Percentiles rank a stretch among this genome's conserved stretches.
Conservation (phyloP, 2,113 vertebrate species). For the Nanorana parkeri region DNA sequence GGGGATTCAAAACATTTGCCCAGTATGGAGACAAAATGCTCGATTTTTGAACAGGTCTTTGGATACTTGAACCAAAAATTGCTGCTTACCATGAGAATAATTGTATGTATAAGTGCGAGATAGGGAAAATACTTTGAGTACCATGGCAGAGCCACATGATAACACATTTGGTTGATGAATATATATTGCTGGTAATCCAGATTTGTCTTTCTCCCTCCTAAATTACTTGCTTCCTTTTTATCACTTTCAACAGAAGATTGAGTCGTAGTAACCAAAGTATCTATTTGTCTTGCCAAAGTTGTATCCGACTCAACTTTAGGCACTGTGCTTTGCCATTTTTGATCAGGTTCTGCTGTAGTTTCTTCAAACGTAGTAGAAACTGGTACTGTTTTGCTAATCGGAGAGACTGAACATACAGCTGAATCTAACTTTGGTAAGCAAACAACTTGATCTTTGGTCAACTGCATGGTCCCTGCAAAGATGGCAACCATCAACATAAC, state of each 20-base stretch:
- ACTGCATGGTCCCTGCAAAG: slow-evolving; percentile 98
- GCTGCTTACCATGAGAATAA: slow-evolving; percentile 97
- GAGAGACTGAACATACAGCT: slow-evolving; percentile 74
- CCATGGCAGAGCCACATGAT: slow-evolving; percentile 96
- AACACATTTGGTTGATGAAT: slow-evolving; percentile 99
- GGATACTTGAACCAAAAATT: slow-evolving; percentile 99
- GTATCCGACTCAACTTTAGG: slow-evolving; percentile 73
- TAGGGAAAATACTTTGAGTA: slow-evolving; percentile 99
- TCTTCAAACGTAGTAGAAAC: slow-evolving; percentile 65
- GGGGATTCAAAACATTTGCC: slow-evolving; percentile 98
- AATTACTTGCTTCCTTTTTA: slow-evolving; percentile 74
- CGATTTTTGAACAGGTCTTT: slow-evolving; percentile 97
- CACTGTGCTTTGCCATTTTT: slow-evolving; percentile 63
- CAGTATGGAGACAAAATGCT: slow-evolving; percentile 97
- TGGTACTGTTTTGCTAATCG: slow-evolving; percentile 59
- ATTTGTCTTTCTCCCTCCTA: slow-evolving; percentile 88
- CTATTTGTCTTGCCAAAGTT: slow-evolving; percentile 71
- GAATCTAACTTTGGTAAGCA: slow-evolving; percentile 90
- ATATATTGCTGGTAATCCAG: slow-evolving; percentile 99
- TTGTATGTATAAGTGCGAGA: slow-evolving; percentile 96
- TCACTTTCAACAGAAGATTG: slow-evolving; percentile 65
- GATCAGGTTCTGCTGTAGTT: slow-evolving; percentile 65
- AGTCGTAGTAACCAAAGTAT: slow-evolving; percentile 69
- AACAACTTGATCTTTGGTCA: slow-evolving; percentile 98
- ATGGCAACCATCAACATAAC: slow-evolving; percentile 99